phyloP scores from a whole-genome alignment of 1,140 invertebrate species.

The Mycetomoellerius zeteki region DNA sequence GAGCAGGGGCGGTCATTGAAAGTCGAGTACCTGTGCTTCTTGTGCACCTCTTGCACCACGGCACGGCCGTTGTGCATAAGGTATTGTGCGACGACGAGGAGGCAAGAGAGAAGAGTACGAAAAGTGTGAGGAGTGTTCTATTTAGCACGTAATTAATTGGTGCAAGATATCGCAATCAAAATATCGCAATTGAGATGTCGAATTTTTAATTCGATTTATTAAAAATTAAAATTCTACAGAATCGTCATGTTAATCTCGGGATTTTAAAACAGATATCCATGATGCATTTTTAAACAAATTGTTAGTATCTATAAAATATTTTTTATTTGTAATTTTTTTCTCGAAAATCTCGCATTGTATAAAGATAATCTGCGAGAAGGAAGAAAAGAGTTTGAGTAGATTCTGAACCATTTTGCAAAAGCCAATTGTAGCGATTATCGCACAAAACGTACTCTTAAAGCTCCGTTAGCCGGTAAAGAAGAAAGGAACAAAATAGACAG shows the following conservation, averaged over 20 bases:
- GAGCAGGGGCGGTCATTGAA: constrained; percentile 79
- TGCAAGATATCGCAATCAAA: not conserved
- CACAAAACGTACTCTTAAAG: constrained; percentile 18
- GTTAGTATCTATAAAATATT: not conserved
- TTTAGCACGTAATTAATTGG: constrained; percentile 51
- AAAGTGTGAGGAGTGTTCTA: constrained; percentile 26
- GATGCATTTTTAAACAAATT: not conserved
- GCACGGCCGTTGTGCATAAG: constrained; percentile 62
- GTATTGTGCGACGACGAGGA: constrained; percentile 17
- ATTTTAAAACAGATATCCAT: not conserved
- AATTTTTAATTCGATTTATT: no score
- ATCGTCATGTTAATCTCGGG: no score
- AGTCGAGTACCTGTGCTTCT: constrained; percentile 78
- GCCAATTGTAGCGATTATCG: not conserved
- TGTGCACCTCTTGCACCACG: constrained; percentile 73
- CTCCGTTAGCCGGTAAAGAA: constrained; percentile 16
- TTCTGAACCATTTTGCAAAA: not conserved
- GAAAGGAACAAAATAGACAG: constrained; percentile 58
- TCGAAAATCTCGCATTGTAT: not conserved
- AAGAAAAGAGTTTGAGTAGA: not conserved
- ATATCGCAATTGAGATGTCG: not conserved
- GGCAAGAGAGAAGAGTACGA: constrained; percentile 25
- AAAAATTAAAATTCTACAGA: no score
- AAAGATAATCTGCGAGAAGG: not conserved
- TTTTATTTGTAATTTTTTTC: not conserved